Base-by-base conservation (phyloP, 1,140 invertebrate species). In the Caenorhabditis remanei region DNA sequence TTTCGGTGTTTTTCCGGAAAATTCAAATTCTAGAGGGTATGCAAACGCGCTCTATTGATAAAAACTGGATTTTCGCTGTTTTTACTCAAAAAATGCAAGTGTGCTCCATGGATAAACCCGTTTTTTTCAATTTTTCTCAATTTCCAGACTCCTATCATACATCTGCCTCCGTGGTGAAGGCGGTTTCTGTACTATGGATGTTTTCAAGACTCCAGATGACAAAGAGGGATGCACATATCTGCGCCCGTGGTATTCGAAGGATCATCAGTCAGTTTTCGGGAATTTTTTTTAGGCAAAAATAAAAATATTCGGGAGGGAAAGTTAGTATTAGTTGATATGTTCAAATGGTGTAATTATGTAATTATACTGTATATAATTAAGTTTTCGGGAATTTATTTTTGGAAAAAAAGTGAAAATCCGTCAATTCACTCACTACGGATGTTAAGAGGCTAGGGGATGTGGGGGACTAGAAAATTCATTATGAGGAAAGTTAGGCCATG, bases 81-180 rank as follows among this genome's bases (percentile, higher is more conserved):
- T 11, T 32, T 32, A 1, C 32, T 55, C 32, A 32, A 32, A 9
- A 53, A 9, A 16, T 53, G 55, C 14, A 58, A 19, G 0, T 58
- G 6, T 19, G n/a, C 13, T 58, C 19, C 19, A 19, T 58, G 0
- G n/a, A 19, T 19, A 58, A 58, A 19, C n/a, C 6, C 6, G 14
- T 32, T 63, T 32, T 32, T 32, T 14, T n/a, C 19, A 19, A 8
- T 32, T 21, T 21, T 40, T 13, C 0, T n/a, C 8, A 71, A 11
- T 46, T 85, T 88, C 24, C 87, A 88, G 87, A 85, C 67, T 88
- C 3, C 87, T 48, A 8, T 21, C 84, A 46, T 85, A 88, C 84
- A 85, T 65, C 9, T 88, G 87, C 55, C 65, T 79, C 4, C 14
- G 85, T 65, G 48, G 24, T 16, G 84, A 85, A 58, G 87, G 84